These are phyloP conservation scores for Falcaria lacertinaria DNA, from an alignment of 2,888 invertebrate genomes.

Conservation along the genomic window DNA sequence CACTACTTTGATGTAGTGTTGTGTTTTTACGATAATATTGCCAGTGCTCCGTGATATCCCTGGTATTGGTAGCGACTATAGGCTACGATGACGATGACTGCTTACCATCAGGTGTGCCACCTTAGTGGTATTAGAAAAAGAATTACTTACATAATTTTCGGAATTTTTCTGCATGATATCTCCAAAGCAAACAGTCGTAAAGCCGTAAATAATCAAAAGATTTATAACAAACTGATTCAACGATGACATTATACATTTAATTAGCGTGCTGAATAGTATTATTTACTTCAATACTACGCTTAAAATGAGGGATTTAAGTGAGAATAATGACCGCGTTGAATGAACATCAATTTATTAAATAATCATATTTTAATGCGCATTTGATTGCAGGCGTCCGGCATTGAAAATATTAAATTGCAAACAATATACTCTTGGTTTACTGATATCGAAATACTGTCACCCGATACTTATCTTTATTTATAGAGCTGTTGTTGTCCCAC, in stretches of 20 bases:
- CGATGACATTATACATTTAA: not conserved
- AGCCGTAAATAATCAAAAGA: not conserved
- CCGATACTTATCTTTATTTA: too few relatives aligned
- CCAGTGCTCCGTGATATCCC: too few relatives aligned
- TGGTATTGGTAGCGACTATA: too few relatives aligned
- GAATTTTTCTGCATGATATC: conserved; percentile 23
- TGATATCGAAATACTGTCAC: too few relatives aligned
- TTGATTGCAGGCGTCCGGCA: not conserved
- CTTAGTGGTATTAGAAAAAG: not conserved
- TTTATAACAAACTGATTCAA: not conserved
- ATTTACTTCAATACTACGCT: too few relatives aligned
- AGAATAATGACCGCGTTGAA: not conserved
- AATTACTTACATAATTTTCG: conserved; percentile 36
- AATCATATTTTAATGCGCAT: not conserved
- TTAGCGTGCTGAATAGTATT: too few relatives aligned
- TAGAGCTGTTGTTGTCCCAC: too few relatives aligned
- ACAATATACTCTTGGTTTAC: too few relatives aligned
- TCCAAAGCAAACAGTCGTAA: conserved; percentile 7
- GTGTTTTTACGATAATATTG: too few relatives aligned
- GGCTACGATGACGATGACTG: too few relatives aligned
- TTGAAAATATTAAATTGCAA: not conserved
- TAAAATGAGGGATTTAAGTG: not conserved
- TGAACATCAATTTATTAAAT: not conserved
- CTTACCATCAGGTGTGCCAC: not conserved
- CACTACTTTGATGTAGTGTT: too few relatives aligned